phyloP scores from a whole-genome alignment of 2,113 vertebrate species.

The Vidua chalybeata region DNA sequence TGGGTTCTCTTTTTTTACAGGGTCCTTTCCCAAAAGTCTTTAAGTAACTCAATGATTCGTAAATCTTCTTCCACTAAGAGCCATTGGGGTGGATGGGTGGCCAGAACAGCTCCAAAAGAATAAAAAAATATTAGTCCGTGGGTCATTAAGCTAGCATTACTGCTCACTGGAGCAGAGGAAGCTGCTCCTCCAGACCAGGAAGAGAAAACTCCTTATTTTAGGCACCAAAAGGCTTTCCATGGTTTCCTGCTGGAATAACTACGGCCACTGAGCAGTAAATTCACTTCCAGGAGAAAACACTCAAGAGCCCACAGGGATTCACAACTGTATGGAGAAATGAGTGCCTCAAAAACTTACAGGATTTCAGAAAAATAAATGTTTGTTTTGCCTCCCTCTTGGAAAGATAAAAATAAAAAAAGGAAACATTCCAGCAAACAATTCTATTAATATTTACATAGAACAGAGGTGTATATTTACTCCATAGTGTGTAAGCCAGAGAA shows the following conservation, averaged over 20 bases:
- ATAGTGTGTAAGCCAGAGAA: neutral
- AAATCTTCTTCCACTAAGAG: neutral
- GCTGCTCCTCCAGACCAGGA: neutral
- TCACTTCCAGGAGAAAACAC: neutral
- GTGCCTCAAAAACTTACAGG: neutral
- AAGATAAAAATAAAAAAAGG: neutral
- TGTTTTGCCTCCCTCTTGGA: neutral
- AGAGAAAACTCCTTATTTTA: neutral
- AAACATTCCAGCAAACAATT: neutral
- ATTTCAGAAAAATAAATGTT: neutral
- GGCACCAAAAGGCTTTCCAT: neutral
- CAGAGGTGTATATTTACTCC: neutral
- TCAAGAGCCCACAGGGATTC: neutral
- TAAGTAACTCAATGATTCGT: rapidly evolving
- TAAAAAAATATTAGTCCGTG: neutral
- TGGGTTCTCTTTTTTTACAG: neutral
- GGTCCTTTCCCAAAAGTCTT: neutral
- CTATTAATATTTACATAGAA: neutral
- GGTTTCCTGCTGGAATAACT: neutral
- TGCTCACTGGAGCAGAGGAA: neutral
- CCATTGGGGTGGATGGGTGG: neutral
- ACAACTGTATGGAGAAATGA: neutral
- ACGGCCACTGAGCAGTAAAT: neutral
- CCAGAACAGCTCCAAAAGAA: neutral
- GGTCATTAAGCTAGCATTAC: neutral